Conservation (phyloP, 2,797 vertebrate species). For the Enteromius afrohamiltoni region DNA sequence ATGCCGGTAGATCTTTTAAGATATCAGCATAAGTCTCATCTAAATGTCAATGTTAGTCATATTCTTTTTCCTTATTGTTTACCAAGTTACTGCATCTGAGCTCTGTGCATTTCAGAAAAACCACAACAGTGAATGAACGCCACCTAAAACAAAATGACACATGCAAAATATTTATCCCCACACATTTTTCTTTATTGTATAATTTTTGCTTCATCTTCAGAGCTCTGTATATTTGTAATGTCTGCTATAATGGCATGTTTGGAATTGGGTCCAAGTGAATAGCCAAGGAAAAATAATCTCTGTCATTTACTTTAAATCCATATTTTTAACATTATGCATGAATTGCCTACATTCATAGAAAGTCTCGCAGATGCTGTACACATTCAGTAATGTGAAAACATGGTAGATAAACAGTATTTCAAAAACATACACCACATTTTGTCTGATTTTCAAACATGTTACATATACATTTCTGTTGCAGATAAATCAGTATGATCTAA, state of each 20-base stretch:
- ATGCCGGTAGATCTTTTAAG: not conserved
- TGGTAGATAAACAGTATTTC: not conserved
- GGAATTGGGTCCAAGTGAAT: not conserved
- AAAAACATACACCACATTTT: slow-evolving; percentile 11
- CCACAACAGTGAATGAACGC: slow-evolving; percentile 3
- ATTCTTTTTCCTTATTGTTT: slow-evolving; percentile 2
- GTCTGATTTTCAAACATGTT: slow-evolving; percentile 4
- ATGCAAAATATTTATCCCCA: not conserved
- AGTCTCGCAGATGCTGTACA: not conserved
- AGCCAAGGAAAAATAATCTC: slow-evolving; percentile 12
- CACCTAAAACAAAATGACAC: slow-evolving; percentile 3
- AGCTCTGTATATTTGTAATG: not conserved
- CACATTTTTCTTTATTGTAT: slow-evolving; percentile 27
- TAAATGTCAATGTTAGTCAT: slow-evolving; percentile 4
- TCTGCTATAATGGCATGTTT: slow-evolving; percentile 3
- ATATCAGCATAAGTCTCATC: not conserved
- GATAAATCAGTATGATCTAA: not conserved
- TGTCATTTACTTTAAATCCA: not conserved
- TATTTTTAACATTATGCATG: not conserved
- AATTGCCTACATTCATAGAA: slow-evolving; percentile 20
- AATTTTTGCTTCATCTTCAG: not conserved
- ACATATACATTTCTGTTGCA: not conserved
- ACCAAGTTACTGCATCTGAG: not conserved
- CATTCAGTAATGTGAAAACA: not conserved
- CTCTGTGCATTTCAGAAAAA: not conserved